Evolutionary conservation across 2,888 invertebrate species (phyloP), one percentile per base, ranked within the genome.

Genomic region (Lymantria dispar): DNA sequence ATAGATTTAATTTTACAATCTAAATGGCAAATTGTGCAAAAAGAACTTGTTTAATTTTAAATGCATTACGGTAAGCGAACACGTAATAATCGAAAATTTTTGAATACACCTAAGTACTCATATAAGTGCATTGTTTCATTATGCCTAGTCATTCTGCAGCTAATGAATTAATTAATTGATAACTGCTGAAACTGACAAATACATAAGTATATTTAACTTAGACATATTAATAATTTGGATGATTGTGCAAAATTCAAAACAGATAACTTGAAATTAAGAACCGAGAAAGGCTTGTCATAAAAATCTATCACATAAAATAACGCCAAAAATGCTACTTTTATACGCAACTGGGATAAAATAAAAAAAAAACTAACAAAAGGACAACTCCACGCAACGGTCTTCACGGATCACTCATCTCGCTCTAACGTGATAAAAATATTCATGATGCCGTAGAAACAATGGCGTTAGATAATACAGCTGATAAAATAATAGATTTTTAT

Each of bases 381-480:
- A 78, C 72, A 68, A 78, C 72, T 74, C 74, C 72, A 79, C 76
- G 77, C 83, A 87, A 83, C 85, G 80, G 82, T 83, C 80, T 83
- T 80, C 71, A 76, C 67, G 66, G 69, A 80, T 80, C 77, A 64
- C 64, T 80, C 71, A 60, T 88, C 89, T 84, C 88, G 59, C 78
- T 89, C 87, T 80, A 67, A 66, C 83, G 69, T 72, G 83, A 85
- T 85, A 86, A 87, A 87, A 87, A 85, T 86, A 87, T 80, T 83
- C 80, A 79, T 77, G 80, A 81, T 81, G 78, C 66, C 70, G 74
- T 70, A 77, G 77, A 81, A 85, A 85, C 79, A 85, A 87, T 82
- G 80, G 80, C 80, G 79, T 79, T 80, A 77, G 75, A 72, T 78
- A 76, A 76, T 77, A 78, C 81, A 84, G 80, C 80, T 83, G 80